Base-by-base conservation (phyloP, 2,888 invertebrate species). In the Perizoma flavofasciatum region DNA sequence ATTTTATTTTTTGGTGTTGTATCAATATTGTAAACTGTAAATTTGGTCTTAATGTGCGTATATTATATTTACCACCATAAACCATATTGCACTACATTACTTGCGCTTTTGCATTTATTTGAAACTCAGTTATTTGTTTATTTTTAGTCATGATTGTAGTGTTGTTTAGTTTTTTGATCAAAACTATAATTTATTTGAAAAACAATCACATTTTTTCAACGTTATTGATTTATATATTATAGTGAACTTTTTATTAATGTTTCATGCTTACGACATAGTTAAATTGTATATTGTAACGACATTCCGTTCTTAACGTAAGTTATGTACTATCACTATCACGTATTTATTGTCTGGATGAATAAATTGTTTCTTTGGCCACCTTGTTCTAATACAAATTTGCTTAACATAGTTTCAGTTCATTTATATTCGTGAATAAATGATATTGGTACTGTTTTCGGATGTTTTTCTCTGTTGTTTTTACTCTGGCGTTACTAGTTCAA, bases 381-480 rank as follows among this genome's bases (percentile, higher is more conserved):
- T 60, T 49, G 52, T 52, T 61, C 56, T 56, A 49, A 47, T 50
- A 57, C 43, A 57, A 61, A 57, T 61, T 54, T 49, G 43, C 54
- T 43, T 61, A 50, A 57, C 61, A 57, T 53, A 41, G 49, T 57
- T 61, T 54, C 49, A 57, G 53, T 57, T 56, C 53, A 61, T 61
- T 61, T 58, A 54, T 58, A 62, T 62, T 62, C 55, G 47, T 55
- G 58, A 62, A 62, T 62, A 58, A 58, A 58, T 62, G 49, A 47
- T 54, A 9, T 58, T 61, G 53, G 49, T 57, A 61, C 53, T 50
- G 61, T 61, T 57, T 61, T 57, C 34, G 45, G 37, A 53, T 53
- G 45, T 57, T 57, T 49, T 56, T 56, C 34, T 50, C 6, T 56
- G 35, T 43, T 47, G 11, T 44, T 40, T 10, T 6, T 49, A 40